Conservation (phyloP, 2,888 invertebrate genomes). For the Bibio marci region DNA sequence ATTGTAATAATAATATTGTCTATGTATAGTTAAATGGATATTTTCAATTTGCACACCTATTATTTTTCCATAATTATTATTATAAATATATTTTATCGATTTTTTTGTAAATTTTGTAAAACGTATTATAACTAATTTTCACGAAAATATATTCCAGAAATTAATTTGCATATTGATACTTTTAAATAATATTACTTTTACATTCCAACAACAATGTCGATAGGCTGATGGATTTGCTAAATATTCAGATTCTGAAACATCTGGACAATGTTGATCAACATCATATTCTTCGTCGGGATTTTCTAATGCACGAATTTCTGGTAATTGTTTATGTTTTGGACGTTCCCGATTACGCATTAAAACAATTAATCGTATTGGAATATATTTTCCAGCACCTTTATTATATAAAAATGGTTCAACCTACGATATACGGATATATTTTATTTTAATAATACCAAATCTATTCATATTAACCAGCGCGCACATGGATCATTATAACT, state of each 20-base stretch:
- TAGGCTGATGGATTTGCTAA: slow-evolving; percentile 51
- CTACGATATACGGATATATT: slow-evolving; percentile 2
- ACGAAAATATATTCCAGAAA: no score
- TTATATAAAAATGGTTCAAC: slow-evolving; percentile 88
- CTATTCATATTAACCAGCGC: no score
- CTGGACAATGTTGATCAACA: slow-evolving; percentile 57
- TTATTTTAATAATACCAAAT: neutral
- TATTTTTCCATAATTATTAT: no score
- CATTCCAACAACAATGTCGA: slow-evolving; percentile 79
- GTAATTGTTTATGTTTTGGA: slow-evolving; percentile 59
- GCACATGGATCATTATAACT: no score
- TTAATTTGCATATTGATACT: no score
- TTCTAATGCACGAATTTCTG: slow-evolving; percentile 59
- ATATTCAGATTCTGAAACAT: slow-evolving; percentile 42
- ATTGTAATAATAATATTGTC: no score
- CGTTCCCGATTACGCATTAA: slow-evolving; percentile 74
- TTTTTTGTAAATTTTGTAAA: no score
- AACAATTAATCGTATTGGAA: slow-evolving; percentile 79
- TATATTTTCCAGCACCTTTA: slow-evolving; percentile 77
- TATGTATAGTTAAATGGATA: no score
- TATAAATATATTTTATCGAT: no score
- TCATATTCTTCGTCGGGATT: slow-evolving; percentile 75
- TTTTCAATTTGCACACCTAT: no score
- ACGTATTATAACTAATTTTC: no score
- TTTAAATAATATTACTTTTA: slow-evolving; percentile 39